phyloP scores from a whole-genome alignment of 2,113 vertebrate genomes.

The Apeltes quadracus region DNA sequence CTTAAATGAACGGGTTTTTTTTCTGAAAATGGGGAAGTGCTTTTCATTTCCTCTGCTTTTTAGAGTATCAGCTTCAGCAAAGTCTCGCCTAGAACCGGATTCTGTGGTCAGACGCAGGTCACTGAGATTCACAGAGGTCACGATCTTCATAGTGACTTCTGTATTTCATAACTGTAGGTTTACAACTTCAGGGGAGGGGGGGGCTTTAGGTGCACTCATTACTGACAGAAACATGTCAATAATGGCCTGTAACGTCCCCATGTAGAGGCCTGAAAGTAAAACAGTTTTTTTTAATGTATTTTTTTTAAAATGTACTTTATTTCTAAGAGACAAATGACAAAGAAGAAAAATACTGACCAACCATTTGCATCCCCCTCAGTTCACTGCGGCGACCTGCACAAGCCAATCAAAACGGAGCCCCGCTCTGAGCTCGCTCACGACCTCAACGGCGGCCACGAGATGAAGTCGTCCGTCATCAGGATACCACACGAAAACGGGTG shows the following conservation, averaged over 20 bases:
- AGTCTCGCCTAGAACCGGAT: constrained; percentile 6
- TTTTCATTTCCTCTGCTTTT: constrained; percentile 39
- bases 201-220: not conserved
- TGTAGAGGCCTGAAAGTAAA: not conserved
- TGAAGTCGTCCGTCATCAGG: constrained; percentile 88
- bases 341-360: not conserved
- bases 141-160: not conserved
- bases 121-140: not conserved
- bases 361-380: constrained; percentile 38
- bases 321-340: not conserved
- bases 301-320: not conserved
- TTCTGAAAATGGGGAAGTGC: constrained; percentile 39
- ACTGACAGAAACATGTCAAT: not conserved
- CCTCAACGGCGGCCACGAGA: constrained; percentile 83
- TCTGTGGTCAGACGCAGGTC: constrained; percentile 9
- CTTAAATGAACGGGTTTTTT: not conserved
- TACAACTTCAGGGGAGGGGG: too few relatives aligned
- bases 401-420: constrained; percentile 90
- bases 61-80: constrained; percentile 22
- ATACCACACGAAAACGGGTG: constrained; percentile 82
- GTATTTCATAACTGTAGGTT: not conserved
- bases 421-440: constrained; percentile 75
- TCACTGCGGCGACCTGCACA: constrained; percentile 80
- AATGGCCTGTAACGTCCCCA: not conserved
- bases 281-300: too few relatives aligned